Percentiles rank a stretch among this genome's conserved stretches.
Conservation (phyloP, 2,888 invertebrate genomes). For the Xestia xanthographa region DNA sequence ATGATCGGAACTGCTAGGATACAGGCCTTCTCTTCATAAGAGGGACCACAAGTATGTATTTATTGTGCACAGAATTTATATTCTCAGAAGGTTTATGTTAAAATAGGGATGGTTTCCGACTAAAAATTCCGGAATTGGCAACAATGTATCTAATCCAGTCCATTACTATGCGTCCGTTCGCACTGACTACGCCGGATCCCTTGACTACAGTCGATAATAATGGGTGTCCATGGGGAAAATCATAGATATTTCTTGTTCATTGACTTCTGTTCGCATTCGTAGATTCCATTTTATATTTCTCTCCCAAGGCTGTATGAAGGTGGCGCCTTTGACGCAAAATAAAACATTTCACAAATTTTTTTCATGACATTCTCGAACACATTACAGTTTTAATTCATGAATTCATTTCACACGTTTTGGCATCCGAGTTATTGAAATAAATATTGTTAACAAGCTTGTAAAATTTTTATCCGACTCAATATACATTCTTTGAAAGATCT, state of each 20-base stretch:
- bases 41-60: background rate
- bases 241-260: slow-evolving; percentile 48
- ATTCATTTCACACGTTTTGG: slow-evolving; percentile 43
- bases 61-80: background rate
- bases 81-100: background rate
- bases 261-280: slow-evolving; percentile 26
- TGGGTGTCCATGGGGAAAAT: slow-evolving; percentile 23
- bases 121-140: slow-evolving; percentile 13
- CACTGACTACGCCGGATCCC: slow-evolving; percentile 7
- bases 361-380: slow-evolving; percentile 20
- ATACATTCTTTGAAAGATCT: slow-evolving; percentile 47
- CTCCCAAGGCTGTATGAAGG: slow-evolving; percentile 20
- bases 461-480: slow-evolving; percentile 40
- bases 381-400: slow-evolving; percentile 46
- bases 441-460: slow-evolving; percentile 58
- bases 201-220: slow-evolving; percentile 24
- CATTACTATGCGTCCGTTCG: slow-evolving; percentile 27
- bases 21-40: background rate
- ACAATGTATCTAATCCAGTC: slow-evolving; percentile 36
- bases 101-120: slow-evolving; percentile 1
- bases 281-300: slow-evolving; percentile 10
- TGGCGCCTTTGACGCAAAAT: slow-evolving; percentile 17
- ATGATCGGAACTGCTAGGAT: no score
- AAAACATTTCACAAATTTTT: slow-evolving; percentile 12
- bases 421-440: slow-evolving; percentile 53